Evolutionary conservation across 2,797 vertebrate genomes (phyloP).

Genomic region (Sparidentex hasta): DNA sequence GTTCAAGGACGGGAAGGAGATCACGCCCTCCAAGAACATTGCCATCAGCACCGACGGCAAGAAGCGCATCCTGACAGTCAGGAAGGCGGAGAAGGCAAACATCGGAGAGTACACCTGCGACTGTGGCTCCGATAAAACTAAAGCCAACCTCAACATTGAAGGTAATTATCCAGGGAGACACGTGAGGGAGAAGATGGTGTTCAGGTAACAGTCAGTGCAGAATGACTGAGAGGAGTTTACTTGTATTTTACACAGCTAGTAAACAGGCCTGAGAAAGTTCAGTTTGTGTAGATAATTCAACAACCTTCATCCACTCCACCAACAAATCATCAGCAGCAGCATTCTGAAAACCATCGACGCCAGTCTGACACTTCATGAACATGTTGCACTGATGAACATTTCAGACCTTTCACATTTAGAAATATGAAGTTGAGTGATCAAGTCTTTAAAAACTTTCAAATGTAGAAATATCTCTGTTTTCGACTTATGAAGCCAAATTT

Average conservation of each 20-base stretch:
- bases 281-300: not conserved
- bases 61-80: slow-evolving; percentile 92
- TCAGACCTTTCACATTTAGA: no score
- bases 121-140: slow-evolving; percentile 95
- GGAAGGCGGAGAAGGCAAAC: slow-evolving; percentile 93
- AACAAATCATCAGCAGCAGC: no score
- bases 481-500: not conserved
- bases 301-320: no score
- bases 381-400: no score
- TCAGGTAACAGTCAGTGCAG: not conserved
- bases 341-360: no score
- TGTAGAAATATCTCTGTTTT: no score
- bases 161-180: slow-evolving; percentile 77
- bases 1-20: slow-evolving; percentile 95
- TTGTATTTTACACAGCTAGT: not conserved
- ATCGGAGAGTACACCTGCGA: slow-evolving; percentile 95
- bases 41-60: slow-evolving; percentile 91
- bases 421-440: no score
- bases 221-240: not conserved
- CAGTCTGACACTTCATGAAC: not conserved
- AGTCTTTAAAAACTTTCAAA: no score
- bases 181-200: no score
- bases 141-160: slow-evolving; percentile 93
- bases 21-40: slow-evolving; percentile 93
- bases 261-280: not conserved